Evolutionary conservation across 2,888 invertebrate genomes (phyloP).

Genomic region (Pandemis heparana): DNA sequence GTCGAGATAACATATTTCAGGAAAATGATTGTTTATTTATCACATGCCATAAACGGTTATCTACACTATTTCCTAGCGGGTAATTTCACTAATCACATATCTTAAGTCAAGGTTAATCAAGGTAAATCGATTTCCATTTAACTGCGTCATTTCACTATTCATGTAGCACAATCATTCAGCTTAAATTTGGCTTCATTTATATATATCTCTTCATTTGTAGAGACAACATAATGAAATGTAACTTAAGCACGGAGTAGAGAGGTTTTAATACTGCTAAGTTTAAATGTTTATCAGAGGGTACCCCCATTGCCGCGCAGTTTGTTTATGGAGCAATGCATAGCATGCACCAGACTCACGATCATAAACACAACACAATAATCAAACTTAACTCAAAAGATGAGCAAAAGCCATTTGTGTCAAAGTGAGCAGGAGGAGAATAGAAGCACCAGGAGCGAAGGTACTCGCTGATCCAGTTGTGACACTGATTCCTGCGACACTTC

Average conservation of each 20-base stretch:
- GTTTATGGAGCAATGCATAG: background rate
- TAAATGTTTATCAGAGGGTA: background rate
- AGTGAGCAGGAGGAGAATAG: conserved; percentile 51
- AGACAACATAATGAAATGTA: background rate
- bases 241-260: conserved; percentile 5
- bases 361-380: background rate
- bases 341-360: background rate
- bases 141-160: background rate
- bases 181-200: background rate
- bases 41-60: conserved; percentile 6
- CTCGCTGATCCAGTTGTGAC: conserved; percentile 52
- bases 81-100: background rate
- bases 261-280: background rate
- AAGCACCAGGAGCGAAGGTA: conserved; percentile 54
- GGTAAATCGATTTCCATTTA: background rate
- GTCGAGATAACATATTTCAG: conserved; percentile 19
- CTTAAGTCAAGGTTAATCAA: conserved; percentile 8
- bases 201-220: conserved; percentile 9
- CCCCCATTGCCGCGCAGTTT: background rate
- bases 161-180: no score
- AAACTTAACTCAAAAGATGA: conserved; percentile 34
- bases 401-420: conserved; percentile 49
- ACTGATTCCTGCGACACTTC: conserved; percentile 42
- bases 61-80: conserved; percentile 4
- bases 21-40: conserved; percentile 7